Evolutionary conservation across 2,113 vertebrate genomes (phyloP).

Genomic region (Salvelinus alpinus): DNA sequence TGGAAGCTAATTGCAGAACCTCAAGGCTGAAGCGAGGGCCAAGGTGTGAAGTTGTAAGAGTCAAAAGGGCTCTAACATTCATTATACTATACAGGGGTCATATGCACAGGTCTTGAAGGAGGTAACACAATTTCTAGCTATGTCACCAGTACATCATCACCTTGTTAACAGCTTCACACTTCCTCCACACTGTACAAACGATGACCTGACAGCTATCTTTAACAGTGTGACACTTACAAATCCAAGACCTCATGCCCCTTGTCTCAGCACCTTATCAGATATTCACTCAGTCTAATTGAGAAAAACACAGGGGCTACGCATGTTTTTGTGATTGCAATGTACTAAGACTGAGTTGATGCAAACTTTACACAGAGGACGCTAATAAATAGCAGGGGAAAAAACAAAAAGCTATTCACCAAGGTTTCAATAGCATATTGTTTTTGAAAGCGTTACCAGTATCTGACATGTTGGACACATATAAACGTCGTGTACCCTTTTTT

Average conservation of each 20-base stretch:
- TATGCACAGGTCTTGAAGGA: constrained; percentile 1
- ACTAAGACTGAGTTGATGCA: too few species aligned
- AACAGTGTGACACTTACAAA: background rate
- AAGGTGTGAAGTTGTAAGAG: background rate
- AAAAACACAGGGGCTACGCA: too few species aligned
- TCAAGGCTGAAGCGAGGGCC: background rate
- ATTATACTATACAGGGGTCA: background rate
- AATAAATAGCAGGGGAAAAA: background rate
- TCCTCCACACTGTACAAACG: background rate
- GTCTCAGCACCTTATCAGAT: constrained; percentile 6
- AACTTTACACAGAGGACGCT: too few species aligned
- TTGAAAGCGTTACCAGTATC: background rate
- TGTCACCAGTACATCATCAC: background rate
- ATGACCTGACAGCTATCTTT: background rate
- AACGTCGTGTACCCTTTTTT: too few species aligned
- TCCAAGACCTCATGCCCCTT: background rate
- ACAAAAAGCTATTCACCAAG: too few species aligned
- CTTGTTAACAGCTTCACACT: background rate
- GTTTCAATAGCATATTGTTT: too few species aligned
- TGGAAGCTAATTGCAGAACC: background rate
- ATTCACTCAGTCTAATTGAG: background rate
- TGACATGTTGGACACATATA: background rate
- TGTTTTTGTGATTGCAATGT: background rate
- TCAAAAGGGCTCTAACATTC: background rate
- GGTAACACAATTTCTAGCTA: background rate